Evolutionary conservation across 2,888 invertebrate species (phyloP).

Genomic region (Acleris emargana): DNA sequence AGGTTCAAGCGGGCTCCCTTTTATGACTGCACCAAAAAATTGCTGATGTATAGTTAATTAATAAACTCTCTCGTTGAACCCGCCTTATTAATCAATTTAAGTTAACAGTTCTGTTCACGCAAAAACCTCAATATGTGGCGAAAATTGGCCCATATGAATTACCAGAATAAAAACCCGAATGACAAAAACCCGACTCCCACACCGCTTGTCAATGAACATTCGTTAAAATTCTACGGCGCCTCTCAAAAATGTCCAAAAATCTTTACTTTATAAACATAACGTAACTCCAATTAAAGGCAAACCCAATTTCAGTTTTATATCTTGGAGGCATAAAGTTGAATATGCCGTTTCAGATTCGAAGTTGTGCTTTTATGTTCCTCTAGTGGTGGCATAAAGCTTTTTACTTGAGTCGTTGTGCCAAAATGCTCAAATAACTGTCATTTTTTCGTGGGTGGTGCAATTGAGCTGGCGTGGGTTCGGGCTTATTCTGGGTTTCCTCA

Average conservation of each 20-base stretch:
- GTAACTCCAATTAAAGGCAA: no score
- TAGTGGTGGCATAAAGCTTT: conserved; percentile 51
- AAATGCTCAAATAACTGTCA: conserved; percentile 61
- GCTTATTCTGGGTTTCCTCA: conserved; percentile 14
- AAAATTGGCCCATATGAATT: conserved; percentile 9
- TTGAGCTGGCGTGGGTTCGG: conserved; percentile 49
- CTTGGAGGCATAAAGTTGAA: no score
- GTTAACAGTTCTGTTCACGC: conserved; percentile 3
- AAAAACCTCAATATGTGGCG: conserved; percentile 18
- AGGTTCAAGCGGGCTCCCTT: no score
- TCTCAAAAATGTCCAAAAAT: conserved; percentile 57
- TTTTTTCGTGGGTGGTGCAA: conserved; percentile 59
- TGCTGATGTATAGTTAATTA: no score
- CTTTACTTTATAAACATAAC: conserved; percentile 25
- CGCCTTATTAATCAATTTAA: conserved; percentile 2
- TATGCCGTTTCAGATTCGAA: no score
- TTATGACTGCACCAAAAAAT: no score
- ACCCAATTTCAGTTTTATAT: no score
- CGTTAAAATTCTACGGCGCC: conserved; percentile 56
- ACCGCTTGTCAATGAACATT: conserved; percentile 53
- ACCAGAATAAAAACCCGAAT: conserved; percentile 38
- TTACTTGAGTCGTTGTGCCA: conserved; percentile 54
- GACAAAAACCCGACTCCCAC: conserved; percentile 52
- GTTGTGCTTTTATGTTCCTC: no score
- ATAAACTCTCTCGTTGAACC: no score